A percentile compares a stretch with the other conserved stretches of the same genome.
Evolutionary conservation across 1,140 invertebrate genomes (phyloP).

Genomic region (Nasonia vitripennis): DNA sequence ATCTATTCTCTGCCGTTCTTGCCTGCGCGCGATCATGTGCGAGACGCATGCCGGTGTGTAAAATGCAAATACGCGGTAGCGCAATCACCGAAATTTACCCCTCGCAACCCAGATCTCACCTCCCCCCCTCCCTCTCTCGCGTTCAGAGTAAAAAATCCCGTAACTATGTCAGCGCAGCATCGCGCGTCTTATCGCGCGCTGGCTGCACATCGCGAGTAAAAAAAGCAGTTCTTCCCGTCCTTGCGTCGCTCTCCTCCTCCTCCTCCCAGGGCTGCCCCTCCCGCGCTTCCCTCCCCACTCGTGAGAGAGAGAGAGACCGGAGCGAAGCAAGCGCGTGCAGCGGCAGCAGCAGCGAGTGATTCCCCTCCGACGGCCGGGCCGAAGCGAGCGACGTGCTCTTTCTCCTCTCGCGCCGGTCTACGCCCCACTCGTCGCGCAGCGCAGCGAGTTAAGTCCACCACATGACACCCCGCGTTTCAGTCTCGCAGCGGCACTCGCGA

Average conservation of each 20-base stretch:
- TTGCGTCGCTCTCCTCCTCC: neutral
- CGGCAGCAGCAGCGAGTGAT: neutral
- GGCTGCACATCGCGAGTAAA: slow-evolving; percentile 41
- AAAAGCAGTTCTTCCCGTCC: slow-evolving; percentile 49
- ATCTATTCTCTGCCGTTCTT: too few relatives aligned
- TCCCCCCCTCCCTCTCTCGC: too few relatives aligned
- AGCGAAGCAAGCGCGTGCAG: too few relatives aligned
- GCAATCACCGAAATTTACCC: too few relatives aligned
- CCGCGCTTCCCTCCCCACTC: neutral
- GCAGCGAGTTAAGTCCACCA: slow-evolving; percentile 57
- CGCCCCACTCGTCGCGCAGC: slow-evolving; percentile 46
- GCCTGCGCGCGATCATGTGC: too few relatives aligned
- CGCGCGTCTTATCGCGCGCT: slow-evolving; percentile 52
- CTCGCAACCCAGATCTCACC: too few relatives aligned
- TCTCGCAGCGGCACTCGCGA: slow-evolving; percentile 72
- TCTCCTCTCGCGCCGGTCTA: slow-evolving; percentile 35
- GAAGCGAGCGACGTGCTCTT: neutral
- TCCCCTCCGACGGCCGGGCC: neutral
- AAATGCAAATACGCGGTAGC: too few relatives aligned
- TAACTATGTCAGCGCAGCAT: neutral
- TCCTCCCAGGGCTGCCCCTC: slow-evolving; percentile 13
- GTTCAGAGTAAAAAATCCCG: slow-evolving; percentile 32
- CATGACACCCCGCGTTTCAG: slow-evolving; percentile 71
- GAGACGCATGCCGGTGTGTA: too few relatives aligned
- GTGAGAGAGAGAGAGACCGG: too few relatives aligned